Evolutionary conservation across 2,888 invertebrate genomes (phyloP), one percentile per base, ranked within the genome.

Genomic region (Orchesellides sinensis): DNA sequence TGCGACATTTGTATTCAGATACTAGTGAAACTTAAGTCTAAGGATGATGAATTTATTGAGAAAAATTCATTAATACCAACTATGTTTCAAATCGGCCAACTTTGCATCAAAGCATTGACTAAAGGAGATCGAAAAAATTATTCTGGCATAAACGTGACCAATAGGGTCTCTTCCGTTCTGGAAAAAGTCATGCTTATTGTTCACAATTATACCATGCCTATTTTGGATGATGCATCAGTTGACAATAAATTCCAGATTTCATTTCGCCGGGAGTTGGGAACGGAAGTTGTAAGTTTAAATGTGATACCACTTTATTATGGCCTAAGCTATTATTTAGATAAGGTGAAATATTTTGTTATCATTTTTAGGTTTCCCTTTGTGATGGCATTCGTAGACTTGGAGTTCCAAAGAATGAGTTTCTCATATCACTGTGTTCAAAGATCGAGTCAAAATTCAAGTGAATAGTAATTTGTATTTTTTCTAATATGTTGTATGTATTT

Each of bases 351-450:
- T 47, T 56, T 17, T 56, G 23, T 19, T 40, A 56, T 77, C 54
- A 61, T 52, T 25, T 59, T 68, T 59, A 87, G 87, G 68, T 72
- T 32, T 78, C 85, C 19, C 40, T 87, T 8, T 85, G 84, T 56
- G 87, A 87, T 69, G 84, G 81, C 40, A 81, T 86, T 21, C 75
- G 85, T 25, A 63, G 87, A 49, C 68, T 86, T n/a, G 81, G 81
- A 8, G 59, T 82, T 14, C 80, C 69, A 5, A 83, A 75, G 21
- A 77, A 73, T 40, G 86, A 85, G 0, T 86, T 83, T 32, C 63
- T 84, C 0, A 21, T 70, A 0, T 59, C 61, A 2, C 35, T 87
- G 14, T 84, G 85, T 29, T 23, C 77, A 14, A 52, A 77, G 47
- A 54, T 87, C 2, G 87, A 87, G 32, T 65, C 81, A n/a, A 80